These are phyloP conservation scores for Brienomyrus brachyistius DNA, from an alignment of 2,113 vertebrate genomes.

Conservation along the genomic window DNA sequence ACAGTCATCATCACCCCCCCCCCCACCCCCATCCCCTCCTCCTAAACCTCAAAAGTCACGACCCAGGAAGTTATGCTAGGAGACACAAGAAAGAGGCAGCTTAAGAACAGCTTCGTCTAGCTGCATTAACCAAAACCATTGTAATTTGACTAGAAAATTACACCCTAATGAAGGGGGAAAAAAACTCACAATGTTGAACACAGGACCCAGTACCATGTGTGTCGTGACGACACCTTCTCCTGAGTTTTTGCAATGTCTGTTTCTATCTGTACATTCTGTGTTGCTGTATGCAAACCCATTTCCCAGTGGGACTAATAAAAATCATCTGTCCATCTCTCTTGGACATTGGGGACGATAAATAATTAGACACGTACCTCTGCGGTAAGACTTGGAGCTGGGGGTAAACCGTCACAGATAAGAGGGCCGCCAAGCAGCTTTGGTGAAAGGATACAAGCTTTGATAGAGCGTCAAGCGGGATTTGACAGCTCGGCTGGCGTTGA, in stretches of 20 bases:
- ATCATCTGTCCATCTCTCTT: neutral
- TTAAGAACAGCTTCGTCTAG: neutral
- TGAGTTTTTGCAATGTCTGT: neutral
- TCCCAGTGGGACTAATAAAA: neutral
- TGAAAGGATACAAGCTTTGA: conserved; percentile 99
- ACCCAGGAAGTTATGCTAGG: neutral
- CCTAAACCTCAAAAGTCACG: neutral
- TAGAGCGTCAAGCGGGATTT: conserved; percentile 93
- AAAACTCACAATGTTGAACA: neutral
- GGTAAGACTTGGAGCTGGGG: neutral
- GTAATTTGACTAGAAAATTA: neutral
- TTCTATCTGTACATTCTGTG: neutral
- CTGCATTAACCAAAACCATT: neutral
- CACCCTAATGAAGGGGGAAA: neutral
- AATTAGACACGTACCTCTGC: neutral
- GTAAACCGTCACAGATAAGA: neutral
- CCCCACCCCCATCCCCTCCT: neutral
- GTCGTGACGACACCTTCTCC: neutral
- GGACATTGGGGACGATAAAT: neutral
- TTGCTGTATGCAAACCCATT: neutral
- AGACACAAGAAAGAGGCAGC: neutral
- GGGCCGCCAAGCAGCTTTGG: no score
- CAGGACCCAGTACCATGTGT: neutral
- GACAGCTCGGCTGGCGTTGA: conserved; percentile 96
- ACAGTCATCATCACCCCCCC: neutral